Evolutionary conservation across 2,888 invertebrate genomes (phyloP).

Genomic region (Hermaeophaga mercurialis): DNA sequence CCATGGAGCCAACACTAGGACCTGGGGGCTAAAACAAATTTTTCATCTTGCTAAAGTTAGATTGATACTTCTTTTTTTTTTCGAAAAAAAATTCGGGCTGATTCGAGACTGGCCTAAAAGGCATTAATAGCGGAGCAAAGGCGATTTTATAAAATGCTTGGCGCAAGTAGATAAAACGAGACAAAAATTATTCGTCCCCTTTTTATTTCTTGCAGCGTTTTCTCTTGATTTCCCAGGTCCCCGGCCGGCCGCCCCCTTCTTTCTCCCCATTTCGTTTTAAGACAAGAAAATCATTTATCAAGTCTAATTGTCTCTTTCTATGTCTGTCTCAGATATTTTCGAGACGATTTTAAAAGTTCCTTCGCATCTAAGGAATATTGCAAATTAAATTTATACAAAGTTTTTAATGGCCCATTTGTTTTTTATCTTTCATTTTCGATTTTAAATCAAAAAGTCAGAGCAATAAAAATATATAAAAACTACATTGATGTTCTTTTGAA

Average conservation of each 20-base stretch:
- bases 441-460: no score
- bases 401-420: no score
- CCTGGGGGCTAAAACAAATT: no score
- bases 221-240: conserved; percentile 37
- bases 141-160: conserved; percentile 55
- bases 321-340: conserved; percentile 46
- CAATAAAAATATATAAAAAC: no score
- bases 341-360: conserved; percentile 28
- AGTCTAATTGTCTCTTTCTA: conserved; percentile 54
- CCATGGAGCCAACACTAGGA: no score
- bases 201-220: conserved; percentile 47
- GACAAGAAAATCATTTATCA: conserved; percentile 55
- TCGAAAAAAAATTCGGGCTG: no score
- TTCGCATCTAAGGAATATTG: background rate
- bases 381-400: background rate
- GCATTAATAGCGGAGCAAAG: conserved; percentile 49
- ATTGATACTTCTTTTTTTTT: no score
- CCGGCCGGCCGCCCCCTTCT: conserved; percentile 24
- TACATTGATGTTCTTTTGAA: no score
- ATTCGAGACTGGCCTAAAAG: conserved; percentile 26
- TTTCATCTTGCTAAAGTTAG: no score
- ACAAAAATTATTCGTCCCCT: conserved; percentile 55
- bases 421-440: no score
- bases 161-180: conserved; percentile 54
- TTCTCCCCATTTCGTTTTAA: conserved; percentile 30